phyloP scores from a whole-genome alignment of 2,888 invertebrate species.

The Cyclophora albipunctata region DNA sequence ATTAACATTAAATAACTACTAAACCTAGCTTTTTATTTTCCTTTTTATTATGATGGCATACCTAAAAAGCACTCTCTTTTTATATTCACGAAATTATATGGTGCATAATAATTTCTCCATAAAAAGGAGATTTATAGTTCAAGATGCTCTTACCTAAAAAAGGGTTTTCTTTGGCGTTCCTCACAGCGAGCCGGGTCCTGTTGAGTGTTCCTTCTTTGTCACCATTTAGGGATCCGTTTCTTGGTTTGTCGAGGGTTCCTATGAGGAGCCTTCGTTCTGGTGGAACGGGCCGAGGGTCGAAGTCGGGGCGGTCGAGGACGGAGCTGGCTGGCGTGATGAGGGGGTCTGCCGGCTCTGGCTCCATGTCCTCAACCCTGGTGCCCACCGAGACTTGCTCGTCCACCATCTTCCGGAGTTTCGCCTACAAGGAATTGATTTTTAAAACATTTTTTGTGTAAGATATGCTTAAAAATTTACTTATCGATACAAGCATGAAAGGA shows the following conservation, averaged over 20 bases:
- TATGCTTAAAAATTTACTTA: not conserved
- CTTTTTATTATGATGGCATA: no score
- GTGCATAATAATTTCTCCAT: no score
- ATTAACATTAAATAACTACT: no score
- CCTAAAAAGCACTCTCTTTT: no score
- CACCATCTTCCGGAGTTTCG: conserved; percentile 91
- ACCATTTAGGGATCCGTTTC: conserved; percentile 61
- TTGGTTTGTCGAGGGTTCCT: conserved; percentile 61
- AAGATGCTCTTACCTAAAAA: conserved; percentile 45
- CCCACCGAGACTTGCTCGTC: conserved; percentile 87
- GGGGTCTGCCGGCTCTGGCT: conserved; percentile 69
- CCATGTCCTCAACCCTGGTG: conserved; percentile 75
- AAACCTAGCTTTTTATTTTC: no score
- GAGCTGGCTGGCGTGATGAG: conserved; percentile 73
- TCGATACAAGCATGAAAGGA: not conserved
- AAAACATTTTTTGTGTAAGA: conserved; percentile 1
- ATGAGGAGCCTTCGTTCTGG: conserved; percentile 63
- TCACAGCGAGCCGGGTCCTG: conserved; percentile 54
- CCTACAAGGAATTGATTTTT: conserved; percentile 47
- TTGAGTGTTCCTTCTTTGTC: conserved; percentile 64
- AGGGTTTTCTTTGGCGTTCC: conserved; percentile 70
- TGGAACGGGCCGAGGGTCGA: conserved; percentile 53
- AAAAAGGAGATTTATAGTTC: no score
- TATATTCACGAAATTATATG: no score
- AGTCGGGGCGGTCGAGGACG: conserved; percentile 48